Percentiles rank a stretch among this genome's conserved stretches.
Conservation (phyloP, 2,888 invertebrate genomes). For the Rutpela maculata region DNA sequence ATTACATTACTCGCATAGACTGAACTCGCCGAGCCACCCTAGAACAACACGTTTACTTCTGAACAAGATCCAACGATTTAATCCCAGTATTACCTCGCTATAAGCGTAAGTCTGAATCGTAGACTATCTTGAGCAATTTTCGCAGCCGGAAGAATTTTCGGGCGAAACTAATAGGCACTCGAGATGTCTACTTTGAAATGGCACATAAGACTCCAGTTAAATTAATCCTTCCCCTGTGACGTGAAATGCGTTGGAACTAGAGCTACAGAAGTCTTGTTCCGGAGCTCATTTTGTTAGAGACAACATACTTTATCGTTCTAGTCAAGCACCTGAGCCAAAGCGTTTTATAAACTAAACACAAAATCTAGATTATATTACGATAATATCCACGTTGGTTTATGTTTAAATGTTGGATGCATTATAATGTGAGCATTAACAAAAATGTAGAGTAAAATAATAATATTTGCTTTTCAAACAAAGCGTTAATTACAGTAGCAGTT, state of each 20-base stretch:
- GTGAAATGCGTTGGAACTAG: constrained; percentile 8
- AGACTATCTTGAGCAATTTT: constrained; percentile 21
- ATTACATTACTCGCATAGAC: background rate
- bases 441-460: no score
- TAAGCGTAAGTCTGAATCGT: constrained; percentile 5
- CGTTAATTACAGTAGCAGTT: no score
- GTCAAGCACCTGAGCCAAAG: background rate
- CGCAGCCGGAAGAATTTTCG: constrained; percentile 12
- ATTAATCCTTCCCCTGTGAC: constrained; percentile 29
- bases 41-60: constrained; percentile 5
- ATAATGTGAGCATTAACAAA: background rate
- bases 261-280: constrained; percentile 4
- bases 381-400: background rate
- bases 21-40: background rate
- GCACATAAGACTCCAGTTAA: constrained; percentile 17
- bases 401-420: background rate
- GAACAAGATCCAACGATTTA: background rate
- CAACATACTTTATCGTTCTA: background rate
- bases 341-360: background rate
- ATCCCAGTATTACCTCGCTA: constrained; percentile 5
- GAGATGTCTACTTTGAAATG: constrained; percentile 6
- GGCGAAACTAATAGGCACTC: constrained; percentile 27
- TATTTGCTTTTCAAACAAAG: no score
- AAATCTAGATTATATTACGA: background rate
- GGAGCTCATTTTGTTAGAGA: background rate